phyloP scores from a whole-genome alignment of 2,888 invertebrate genomes.

The Cosmia trapezina region DNA sequence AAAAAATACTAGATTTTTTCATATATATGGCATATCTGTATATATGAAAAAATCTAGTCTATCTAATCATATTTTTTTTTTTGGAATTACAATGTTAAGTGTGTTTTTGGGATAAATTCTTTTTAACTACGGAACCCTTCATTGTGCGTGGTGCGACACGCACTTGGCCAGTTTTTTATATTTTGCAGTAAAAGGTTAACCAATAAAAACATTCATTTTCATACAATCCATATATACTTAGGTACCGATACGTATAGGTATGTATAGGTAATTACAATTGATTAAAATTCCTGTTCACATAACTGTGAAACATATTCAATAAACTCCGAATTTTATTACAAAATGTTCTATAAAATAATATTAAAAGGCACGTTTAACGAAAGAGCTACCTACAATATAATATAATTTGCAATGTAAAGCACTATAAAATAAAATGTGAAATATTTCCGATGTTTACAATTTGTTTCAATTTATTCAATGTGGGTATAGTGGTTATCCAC shows the following conservation, averaged over 20 bases:
- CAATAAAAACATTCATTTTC: neutral
- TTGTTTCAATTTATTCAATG: constrained; percentile 22
- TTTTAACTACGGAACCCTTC: no score
- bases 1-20: no score
- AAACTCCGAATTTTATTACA: neutral
- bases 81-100: no score
- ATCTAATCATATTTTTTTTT: no score
- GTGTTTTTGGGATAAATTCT: no score
- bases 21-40: no score
- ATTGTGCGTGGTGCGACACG: no score
- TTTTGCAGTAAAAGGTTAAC: neutral
- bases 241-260: neutral
- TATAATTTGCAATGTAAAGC: constrained; percentile 34
- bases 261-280: constrained; percentile 2
- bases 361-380: neutral
- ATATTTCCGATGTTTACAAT: constrained; percentile 23
- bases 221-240: neutral
- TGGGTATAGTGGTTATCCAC: neutral
- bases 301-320: constrained; percentile 12
- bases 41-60: no score
- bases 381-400: constrained; percentile 1
- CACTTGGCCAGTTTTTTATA: no score
- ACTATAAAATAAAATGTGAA: constrained; percentile 17
- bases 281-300: constrained; percentile 9
- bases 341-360: constrained; percentile 26